Conservation (phyloP, 35 echinoderm and acorn worm genomes). For the Ophioderma brevispina region DNA sequence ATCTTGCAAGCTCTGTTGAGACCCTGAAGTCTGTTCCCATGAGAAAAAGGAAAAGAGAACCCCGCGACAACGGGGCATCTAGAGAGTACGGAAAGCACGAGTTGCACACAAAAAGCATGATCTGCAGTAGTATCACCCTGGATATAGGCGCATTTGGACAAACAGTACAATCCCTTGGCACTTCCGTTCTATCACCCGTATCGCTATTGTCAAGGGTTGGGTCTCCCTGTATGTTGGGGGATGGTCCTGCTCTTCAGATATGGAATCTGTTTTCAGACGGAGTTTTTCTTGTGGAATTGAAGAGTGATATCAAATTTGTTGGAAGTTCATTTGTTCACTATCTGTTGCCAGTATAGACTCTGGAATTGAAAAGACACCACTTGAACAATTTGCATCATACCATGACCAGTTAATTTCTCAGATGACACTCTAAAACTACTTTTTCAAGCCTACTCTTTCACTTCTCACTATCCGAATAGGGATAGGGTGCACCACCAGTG, state of each 20-base stretch:
- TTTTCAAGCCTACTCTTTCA: too few species aligned
- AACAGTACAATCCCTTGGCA: background rate
- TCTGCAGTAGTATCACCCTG: slow-evolving; percentile 27
- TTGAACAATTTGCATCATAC: too few species aligned
- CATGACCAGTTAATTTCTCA: too few species aligned
- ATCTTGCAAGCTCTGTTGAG: background rate
- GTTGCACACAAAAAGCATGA: slow-evolving; percentile 3
- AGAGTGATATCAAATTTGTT: too few species aligned
- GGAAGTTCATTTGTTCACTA: too few species aligned
- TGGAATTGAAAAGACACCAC: too few species aligned
- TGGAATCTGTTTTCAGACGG: background rate
- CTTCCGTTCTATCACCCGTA: background rate
- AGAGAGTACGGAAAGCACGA: slow-evolving; percentile 6
- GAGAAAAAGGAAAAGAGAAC: slow-evolving; percentile 17
- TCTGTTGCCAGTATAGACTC: too few species aligned
- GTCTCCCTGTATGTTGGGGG: background rate
- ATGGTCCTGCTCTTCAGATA: background rate
- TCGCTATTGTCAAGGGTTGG: background rate
- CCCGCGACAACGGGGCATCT: slow-evolving; percentile 34
- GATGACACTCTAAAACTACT: too few species aligned
- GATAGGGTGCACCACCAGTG: too few species aligned
- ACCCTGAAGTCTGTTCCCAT: background rate
- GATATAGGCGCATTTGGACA: slow-evolving; percentile 21
- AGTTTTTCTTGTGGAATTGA: too few species aligned
- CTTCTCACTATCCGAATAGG: too few species aligned